Base-by-base conservation (phyloP, 2,113 vertebrate species). In the Leptosomus discolor region DNA sequence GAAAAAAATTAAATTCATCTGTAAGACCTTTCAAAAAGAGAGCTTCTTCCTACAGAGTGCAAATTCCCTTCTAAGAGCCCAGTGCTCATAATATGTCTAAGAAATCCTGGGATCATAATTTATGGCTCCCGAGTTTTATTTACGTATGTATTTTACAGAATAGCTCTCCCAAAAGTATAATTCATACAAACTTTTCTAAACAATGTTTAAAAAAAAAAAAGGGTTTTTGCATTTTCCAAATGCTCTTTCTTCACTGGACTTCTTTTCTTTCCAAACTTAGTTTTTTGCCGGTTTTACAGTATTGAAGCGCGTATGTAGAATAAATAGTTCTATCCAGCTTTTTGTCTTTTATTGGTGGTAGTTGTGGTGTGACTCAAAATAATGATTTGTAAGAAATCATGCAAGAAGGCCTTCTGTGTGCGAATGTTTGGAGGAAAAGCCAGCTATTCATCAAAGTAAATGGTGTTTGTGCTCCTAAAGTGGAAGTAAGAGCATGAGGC, bases 401-500 rank as follows among this genome's bases (percentile, higher is more conserved):
- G 85, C 53, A 85, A 73, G 88, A 88, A 69, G 63, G 54, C 58
- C 58, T 75, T 68, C 82, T 93, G 75, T 90, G 74, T 85, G 50
- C 74, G 82, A 83, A 70, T 51, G 70, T 84, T 82, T 92, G 71
- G 75, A 90, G 85, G 70, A 94, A 54, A 77, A 86, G 70, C 12
- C 82, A 94, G 43, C 63, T 92, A 80, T 93, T 95, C 67, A 88
- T 90, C 71, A 90, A 34, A 90, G 70, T 60, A 90, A 68, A 88
- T 73, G 26, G 54, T 74, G 92, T 90, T 88, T 97, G 82, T 88
- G 51, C 76, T 83, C 39, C 88, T 90, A 30, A 94, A 83, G 92
- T 96, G 67, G 75, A 90, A 97, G 53, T 57, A 90, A 93, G 92
- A 95, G 64, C 92, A 78, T 92, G 71, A 86, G 79, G 85, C 6